Conservation (phyloP, 2,888 invertebrate genomes). For the Platycheirus rosarum region DNA sequence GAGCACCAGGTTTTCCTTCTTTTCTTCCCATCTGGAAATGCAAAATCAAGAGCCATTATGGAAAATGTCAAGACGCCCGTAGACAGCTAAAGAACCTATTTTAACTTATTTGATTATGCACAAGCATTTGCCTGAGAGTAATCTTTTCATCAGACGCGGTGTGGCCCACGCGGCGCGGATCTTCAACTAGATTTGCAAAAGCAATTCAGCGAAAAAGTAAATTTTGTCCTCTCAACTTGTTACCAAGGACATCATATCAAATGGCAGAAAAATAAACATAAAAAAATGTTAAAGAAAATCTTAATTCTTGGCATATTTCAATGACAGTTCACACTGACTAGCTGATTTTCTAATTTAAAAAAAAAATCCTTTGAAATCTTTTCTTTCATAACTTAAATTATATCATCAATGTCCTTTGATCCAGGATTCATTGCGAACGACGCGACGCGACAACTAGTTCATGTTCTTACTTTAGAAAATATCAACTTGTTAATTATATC, state of each 20-base stretch:
- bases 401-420: not conserved
- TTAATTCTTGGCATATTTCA: not conserved
- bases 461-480: not conserved
- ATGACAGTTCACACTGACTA: no score
- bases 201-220: constrained; percentile 15
- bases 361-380: not conserved
- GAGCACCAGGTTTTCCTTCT: not conserved
- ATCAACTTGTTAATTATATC: not conserved
- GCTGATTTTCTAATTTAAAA: no score
- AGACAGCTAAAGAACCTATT: not conserved
- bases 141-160: not conserved
- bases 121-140: not conserved
- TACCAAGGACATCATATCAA: not conserved
- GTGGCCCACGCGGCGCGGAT: not conserved
- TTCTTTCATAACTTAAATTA: not conserved
- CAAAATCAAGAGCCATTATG: constrained; percentile 26
- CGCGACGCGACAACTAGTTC: not conserved
- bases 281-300: not conserved
- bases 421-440: not conserved
- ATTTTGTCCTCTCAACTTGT: not conserved
- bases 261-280: not conserved
- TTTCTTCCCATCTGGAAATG: not conserved
- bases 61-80: constrained; percentile 16
- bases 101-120: constrained; percentile 24
- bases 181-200: constrained; percentile 13